Evolutionary conservation across 2,888 invertebrate species (phyloP).

Genomic region (Protophormia terraenovae): DNA sequence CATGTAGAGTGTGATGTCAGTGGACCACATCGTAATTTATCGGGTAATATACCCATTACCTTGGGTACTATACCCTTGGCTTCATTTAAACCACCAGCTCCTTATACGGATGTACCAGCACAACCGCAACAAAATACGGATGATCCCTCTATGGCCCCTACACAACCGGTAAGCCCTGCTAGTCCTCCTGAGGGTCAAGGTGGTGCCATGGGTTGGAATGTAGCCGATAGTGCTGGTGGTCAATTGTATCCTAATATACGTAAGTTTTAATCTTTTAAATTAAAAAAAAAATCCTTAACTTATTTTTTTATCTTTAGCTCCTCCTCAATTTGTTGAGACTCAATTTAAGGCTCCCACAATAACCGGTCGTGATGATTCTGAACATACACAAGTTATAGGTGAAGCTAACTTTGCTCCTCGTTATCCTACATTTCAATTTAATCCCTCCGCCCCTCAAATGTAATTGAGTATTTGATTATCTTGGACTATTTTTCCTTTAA

Average conservation of each 20-base stretch:
- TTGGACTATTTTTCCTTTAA: neutral
- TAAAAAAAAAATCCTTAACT: neutral
- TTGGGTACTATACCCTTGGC: conserved; percentile 89
- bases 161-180: conserved; percentile 81
- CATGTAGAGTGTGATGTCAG: conserved; percentile 85
- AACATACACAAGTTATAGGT: conserved; percentile 83
- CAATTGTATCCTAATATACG: conserved; percentile 82
- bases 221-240: conserved; percentile 79
- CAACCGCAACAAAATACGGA: conserved; percentile 71
- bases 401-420: conserved; percentile 83
- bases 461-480: conserved; percentile 66
- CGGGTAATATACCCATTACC: conserved; percentile 85
- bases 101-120: conserved; percentile 79
- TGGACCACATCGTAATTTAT: conserved; percentile 86
- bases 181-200: conserved; percentile 79
- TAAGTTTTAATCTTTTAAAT: conserved; percentile 75
- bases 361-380: conserved; percentile 85
- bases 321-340: conserved; percentile 86
- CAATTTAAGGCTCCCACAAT: conserved; percentile 84
- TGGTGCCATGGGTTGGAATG: conserved; percentile 81
- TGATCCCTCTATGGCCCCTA: conserved; percentile 80
- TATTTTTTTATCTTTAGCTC: conserved; percentile 80
- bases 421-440: conserved; percentile 84
- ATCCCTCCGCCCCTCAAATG: conserved; percentile 82
- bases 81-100: conserved; percentile 81